These are phyloP conservation scores for Protonibea diacanthus DNA, from an alignment of 2,797 vertebrate genomes.

Conservation along the genomic window DNA sequence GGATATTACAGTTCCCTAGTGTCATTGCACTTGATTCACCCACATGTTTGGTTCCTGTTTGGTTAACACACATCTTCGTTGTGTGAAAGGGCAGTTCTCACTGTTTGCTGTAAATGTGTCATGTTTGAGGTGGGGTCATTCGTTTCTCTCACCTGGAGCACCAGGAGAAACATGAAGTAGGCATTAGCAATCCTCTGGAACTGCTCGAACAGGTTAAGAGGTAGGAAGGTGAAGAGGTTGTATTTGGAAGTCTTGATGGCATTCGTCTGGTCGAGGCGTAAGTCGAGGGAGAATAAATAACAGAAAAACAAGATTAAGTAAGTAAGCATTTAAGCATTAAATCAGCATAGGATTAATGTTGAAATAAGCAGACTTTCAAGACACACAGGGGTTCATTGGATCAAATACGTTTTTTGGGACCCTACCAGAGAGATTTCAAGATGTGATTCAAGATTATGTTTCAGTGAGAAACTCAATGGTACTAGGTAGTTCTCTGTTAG, in stretches of 20 bases:
- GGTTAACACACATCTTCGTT: background rate
- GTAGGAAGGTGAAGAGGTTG: slow-evolving; percentile 93
- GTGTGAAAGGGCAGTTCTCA: background rate
- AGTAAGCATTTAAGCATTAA: too few relatives aligned
- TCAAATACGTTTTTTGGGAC: too few relatives aligned
- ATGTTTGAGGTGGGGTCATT: background rate
- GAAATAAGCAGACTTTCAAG: background rate
- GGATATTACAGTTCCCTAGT: slow-evolving; percentile 59
- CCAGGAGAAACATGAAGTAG: slow-evolving; percentile 94
- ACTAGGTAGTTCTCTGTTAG: background rate
- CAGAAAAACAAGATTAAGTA: background rate
- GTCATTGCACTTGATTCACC: slow-evolving; percentile 10
- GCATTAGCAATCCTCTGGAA: slow-evolving; percentile 97
- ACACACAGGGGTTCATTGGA: background rate
- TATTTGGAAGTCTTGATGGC: slow-evolving; percentile 96
- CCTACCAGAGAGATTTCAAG: background rate
- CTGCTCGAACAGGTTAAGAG: slow-evolving; percentile 97
- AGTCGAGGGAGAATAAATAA: background rate
- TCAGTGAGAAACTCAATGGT: background rate
- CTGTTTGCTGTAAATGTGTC: background rate
- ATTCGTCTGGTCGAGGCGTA: slow-evolving; percentile 86
- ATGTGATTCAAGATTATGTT: background rate
- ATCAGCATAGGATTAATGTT: background rate
- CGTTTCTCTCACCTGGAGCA: slow-evolving; percentile 89
- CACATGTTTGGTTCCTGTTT: slow-evolving; percentile 41